phyloP scores from a whole-genome alignment of 2,888 invertebrate genomes.

The Dolichomitus sp. region DNA sequence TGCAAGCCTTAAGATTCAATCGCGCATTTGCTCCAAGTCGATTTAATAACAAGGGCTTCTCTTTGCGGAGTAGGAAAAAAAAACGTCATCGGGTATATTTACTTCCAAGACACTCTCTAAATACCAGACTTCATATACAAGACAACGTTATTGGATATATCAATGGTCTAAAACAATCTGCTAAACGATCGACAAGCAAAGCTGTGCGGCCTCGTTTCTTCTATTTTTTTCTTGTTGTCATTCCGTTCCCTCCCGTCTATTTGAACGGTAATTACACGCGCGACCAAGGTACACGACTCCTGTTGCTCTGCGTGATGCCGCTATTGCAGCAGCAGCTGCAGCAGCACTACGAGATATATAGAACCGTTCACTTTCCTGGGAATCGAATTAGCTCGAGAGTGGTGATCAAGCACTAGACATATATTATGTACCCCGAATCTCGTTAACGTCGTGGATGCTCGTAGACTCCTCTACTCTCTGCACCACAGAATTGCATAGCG shows the following conservation, averaged over 20 bases:
- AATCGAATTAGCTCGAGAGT: conserved; percentile 64
- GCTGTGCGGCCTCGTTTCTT: neutral
- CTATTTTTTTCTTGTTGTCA: conserved; percentile 4
- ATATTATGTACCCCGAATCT: conserved; percentile 41
- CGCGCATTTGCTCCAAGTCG: too few species aligned
- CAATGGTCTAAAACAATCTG: neutral
- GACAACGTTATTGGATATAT: neutral
- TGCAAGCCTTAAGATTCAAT: too few species aligned
- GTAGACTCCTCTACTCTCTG: conserved; percentile 3
- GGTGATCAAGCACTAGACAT: conserved; percentile 45
- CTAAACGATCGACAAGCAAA: neutral
- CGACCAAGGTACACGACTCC: conserved; percentile 28
- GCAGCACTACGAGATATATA: conserved; percentile 39
- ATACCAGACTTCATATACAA: too few species aligned
- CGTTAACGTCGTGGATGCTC: conserved; percentile 37
- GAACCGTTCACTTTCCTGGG: conserved; percentile 66
- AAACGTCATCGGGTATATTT: too few species aligned
- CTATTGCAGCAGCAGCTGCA: neutral
- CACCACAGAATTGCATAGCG: neutral
- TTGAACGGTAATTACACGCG: conserved; percentile 43
- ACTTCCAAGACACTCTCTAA: too few species aligned
- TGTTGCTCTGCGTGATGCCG: conserved; percentile 5
- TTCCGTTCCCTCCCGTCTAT: neutral
- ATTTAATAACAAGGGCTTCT: too few species aligned
- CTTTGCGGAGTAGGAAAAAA: too few species aligned